phyloP scores from a whole-genome alignment of 2,888 invertebrate species.

The Orchesella flavescens region DNA sequence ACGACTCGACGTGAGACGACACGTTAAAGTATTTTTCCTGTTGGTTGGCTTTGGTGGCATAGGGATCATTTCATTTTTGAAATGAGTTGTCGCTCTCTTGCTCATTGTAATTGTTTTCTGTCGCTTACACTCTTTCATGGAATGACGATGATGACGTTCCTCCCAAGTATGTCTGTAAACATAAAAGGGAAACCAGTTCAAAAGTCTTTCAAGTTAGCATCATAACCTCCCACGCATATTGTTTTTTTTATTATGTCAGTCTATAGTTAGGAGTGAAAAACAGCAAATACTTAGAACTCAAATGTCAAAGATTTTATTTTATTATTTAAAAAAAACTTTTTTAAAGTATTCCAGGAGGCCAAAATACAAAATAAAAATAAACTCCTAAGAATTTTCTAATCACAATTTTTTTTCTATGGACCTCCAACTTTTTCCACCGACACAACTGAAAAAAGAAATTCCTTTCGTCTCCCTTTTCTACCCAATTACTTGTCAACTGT shows the following conservation, averaged over 20 bases:
- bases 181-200: too few relatives aligned
- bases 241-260: too few relatives aligned
- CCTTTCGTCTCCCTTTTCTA: too few relatives aligned
- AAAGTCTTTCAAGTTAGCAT: too few relatives aligned
- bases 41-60: neutral
- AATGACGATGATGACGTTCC: neutral
- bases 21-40: neutral
- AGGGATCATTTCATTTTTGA: constrained; percentile 2
- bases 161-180: neutral
- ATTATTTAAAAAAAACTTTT: neutral
- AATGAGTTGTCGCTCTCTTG: constrained; percentile 43
- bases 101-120: constrained; percentile 49
- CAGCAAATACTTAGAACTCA: neutral
- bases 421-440: neutral
- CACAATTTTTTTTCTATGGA: too few relatives aligned
- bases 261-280: neutral
- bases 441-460: too few relatives aligned
- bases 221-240: too few relatives aligned
- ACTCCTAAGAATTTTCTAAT: neutral
- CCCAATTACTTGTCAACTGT: neutral
- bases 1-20: neutral
- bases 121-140: constrained; percentile 38
- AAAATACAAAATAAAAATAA: neutral
- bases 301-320: too few relatives aligned
- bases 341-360: neutral